Percentiles rank a stretch among this genome's conserved stretches.
These are phyloP conservation scores for Vanessa cardui DNA, from an alignment of 2,888 invertebrate species.

Conservation along the genomic window DNA sequence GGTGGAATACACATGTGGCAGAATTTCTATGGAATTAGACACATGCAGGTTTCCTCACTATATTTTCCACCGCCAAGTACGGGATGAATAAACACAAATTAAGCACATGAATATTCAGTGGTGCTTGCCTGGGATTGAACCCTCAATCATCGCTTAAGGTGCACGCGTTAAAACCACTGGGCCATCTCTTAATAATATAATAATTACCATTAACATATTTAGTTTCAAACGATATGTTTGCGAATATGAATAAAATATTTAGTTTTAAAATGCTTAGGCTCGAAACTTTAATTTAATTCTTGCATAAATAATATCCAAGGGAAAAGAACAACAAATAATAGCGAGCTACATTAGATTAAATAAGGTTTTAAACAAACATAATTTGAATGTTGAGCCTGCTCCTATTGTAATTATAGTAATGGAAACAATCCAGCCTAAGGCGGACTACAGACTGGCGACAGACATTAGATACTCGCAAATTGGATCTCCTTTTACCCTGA, in stretches of 20 bases:
- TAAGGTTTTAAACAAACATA: constrained; percentile 33
- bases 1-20: no score
- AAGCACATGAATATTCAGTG: no score
- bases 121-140: no score
- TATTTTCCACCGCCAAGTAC: no score
- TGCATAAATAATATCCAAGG: constrained; percentile 15
- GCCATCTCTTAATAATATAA: no score
- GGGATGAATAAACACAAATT: no score
- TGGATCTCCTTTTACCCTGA: neutral
- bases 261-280: neutral
- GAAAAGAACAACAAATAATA: constrained; percentile 16
- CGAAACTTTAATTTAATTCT: constrained; percentile 14
- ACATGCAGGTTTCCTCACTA: no score
- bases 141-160: no score
- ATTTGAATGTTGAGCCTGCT: constrained; percentile 26
- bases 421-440: constrained; percentile 28
- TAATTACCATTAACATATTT: no score
- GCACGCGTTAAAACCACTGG: no score
- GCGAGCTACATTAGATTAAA: constrained; percentile 28
- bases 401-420: constrained; percentile 31
- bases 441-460: constrained; percentile 5
- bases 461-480: neutral
- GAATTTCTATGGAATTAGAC: no score
- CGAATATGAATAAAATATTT: neutral
- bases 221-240: no score